Percentiles rank a stretch among this genome's conserved stretches.
Conservation (phyloP, 2,113 vertebrate genomes). For the Notothenia coriiceps region DNA sequence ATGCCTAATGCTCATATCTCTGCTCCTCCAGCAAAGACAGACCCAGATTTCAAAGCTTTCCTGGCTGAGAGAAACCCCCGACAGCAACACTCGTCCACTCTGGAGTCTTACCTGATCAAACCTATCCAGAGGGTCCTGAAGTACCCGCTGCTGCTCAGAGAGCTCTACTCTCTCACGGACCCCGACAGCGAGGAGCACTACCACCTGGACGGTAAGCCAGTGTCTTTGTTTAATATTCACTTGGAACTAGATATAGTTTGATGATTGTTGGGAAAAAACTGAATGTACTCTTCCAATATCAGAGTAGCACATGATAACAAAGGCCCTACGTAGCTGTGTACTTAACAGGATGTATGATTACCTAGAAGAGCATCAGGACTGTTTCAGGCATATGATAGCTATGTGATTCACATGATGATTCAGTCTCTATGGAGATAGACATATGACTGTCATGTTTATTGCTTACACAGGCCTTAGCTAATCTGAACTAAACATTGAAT, state of each 20-base stretch:
- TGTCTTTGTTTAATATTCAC: background rate
- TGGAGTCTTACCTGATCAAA: conserved; percentile 99
- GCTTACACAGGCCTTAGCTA: too few relatives aligned
- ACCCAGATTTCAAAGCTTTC: conserved; percentile 94
- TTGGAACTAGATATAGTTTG: background rate
- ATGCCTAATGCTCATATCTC: background rate
- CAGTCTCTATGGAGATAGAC: too few relatives aligned
- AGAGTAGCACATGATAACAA: too few relatives aligned
- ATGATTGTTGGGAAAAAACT: too few relatives aligned
- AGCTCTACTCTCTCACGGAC: conserved; percentile 93
- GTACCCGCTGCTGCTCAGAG: conserved; percentile 93
- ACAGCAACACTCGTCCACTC: conserved; percentile 92
- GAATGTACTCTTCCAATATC: too few relatives aligned
- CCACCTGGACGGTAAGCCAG: conserved; percentile 91
- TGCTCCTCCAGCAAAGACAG: conserved; percentile 88
- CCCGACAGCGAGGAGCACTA: conserved; percentile 96
- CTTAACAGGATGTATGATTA: too few relatives aligned
- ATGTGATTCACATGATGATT: too few relatives aligned
- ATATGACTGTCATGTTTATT: too few relatives aligned
- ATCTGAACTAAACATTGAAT: too few relatives aligned
- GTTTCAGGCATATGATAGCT: too few relatives aligned
- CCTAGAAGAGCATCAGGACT: too few relatives aligned
- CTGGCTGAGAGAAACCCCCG: conserved; percentile 93
- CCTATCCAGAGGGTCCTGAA: conserved; percentile 98
- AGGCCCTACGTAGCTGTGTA: too few relatives aligned